Evolutionary conservation across 1,140 invertebrate species (phyloP), one percentile per base, ranked within the genome.

Genomic region (Musca vetustissima): DNA sequence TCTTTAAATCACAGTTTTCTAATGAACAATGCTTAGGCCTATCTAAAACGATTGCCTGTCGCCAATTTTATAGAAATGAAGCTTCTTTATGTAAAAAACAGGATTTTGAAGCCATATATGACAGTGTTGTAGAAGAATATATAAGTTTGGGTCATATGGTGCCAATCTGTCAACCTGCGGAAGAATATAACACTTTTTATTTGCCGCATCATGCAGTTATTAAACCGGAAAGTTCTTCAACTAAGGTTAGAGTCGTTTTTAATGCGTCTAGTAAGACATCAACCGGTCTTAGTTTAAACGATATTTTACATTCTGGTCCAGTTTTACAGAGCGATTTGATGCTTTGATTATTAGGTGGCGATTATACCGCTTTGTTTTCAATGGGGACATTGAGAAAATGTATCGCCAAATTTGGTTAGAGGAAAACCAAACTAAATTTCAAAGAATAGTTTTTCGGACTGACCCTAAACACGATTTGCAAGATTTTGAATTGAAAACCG

Each of bases 361-460:
- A n/a, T 17, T 21, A 6, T 52, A 25, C 36, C 22, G 65, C 1
- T 67, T 67, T 43, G 50, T 43, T 19, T 53, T 67, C n/a, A 53
- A 49, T 36, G 65, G 22, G 4, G 50, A 67, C 15, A 28, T 67
- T 2, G 24, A 52, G 19, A 67, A 67, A 19, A 67, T 67, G 65
- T 67, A 67, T 36, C 22, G 65, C n/a, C 25, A 36, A 50, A 67
- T 67, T 25, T 28, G 11, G 15, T 24, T 61, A 2, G 24, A 36
- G 8, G 19, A 21, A 14, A 3, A 15, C 3, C 25, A 43, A 11
- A 32, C 32, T n/a, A 17, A 15, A 14, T 55, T 32, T 55, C 65
- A 67, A 67, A 11, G 65, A 8, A 67, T 67, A 36, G 17, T 67
- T 8, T 67, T 49, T 15, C 25, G 50, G 2, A 28, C n/a, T 11